A percentile compares a stretch with the other conserved stretches of the same genome.
phyloP scores from a whole-genome alignment of 2,888 invertebrate genomes.

The Bugula neritina region DNA sequence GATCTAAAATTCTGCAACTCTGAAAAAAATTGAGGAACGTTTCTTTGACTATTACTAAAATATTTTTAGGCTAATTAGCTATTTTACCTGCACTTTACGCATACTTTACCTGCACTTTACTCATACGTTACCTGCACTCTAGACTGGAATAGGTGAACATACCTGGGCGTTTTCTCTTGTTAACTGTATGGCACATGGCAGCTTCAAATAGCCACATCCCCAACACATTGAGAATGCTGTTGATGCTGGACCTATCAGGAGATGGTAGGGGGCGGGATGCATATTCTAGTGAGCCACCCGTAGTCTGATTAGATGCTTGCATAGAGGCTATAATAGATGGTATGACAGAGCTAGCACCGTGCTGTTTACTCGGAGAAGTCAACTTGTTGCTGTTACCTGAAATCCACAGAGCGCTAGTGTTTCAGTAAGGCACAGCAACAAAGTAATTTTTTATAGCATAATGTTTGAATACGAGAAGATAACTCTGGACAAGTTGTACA shows the following conservation, averaged over 20 bases:
- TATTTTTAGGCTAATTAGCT: no score
- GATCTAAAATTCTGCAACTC: no score
- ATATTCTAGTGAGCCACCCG: background rate
- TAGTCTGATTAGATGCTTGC: background rate
- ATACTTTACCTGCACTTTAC: no score
- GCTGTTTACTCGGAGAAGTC: background rate
- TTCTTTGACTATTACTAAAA: no score
- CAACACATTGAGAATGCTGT: conserved; percentile 88
- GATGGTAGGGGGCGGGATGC: conserved; percentile 41
- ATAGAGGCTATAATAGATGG: background rate
- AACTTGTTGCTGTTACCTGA: background rate
- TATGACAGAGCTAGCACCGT: background rate
- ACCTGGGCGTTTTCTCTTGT: conserved; percentile 6
- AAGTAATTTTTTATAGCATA: no score
- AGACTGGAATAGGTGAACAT: no score
- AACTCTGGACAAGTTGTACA: no score
- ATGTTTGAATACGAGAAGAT: no score
- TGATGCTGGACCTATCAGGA: conserved; percentile 73
- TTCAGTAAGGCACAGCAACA: no score
- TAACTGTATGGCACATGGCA: conserved; percentile 63
- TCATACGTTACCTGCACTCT: no score
- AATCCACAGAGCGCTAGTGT: background rate
- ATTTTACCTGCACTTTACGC: no score
- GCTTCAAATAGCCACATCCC: conserved; percentile 96
- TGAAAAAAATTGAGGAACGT: no score